Evolutionary conservation across 2,888 invertebrate species (phyloP), one percentile per base, ranked within the genome.

Genomic region (Heliconius erato): DNA sequence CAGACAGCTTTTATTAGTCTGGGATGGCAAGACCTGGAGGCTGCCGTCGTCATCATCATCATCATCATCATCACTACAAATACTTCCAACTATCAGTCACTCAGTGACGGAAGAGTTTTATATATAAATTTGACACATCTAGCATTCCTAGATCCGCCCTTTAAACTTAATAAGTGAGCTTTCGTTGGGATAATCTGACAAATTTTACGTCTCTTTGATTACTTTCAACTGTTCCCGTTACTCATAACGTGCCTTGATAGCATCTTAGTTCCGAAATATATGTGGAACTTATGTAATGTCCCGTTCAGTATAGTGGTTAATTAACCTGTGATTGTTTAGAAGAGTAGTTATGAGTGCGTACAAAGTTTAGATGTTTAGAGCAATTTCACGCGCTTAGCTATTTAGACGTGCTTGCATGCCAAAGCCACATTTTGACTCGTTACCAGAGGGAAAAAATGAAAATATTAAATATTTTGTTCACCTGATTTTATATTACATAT

Each of bases 121-220:
- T 49, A 19, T 69, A 69, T 19, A 77, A 74, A 74, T 63, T n/a
- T 23, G 49, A 4, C 87, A 14, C 84, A 86, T 92, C 91, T 72
- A 91, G 90, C 80, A 14, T 23, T 26, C 83, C 5, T 88, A 88
- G 32, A 83, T 87, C 89, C 19, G 44, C 19, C 74, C 74, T 77
- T 79, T 80, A 85, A 87, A 85, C 86, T 88, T 91, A 90, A 92
- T 91, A 93, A 92, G 88, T 87, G 91, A 92, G 91, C 93, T 93
- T 91, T 91, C 88, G 89, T 85, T 84, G 88, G 88, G 90, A 91
- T 92, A 91, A 93, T 93, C 92, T 91, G 89, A 89, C 91, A 92
- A 93, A 93, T 93, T 93, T 94, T 92, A 94, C 90, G 91, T 89
- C 90, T 88, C 89, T 92, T 92, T 92, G 93, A 94, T 93, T 91